Evolutionary conservation across 2,113 vertebrate genomes (phyloP).

Genomic region (Eretmochelys imbricata): DNA sequence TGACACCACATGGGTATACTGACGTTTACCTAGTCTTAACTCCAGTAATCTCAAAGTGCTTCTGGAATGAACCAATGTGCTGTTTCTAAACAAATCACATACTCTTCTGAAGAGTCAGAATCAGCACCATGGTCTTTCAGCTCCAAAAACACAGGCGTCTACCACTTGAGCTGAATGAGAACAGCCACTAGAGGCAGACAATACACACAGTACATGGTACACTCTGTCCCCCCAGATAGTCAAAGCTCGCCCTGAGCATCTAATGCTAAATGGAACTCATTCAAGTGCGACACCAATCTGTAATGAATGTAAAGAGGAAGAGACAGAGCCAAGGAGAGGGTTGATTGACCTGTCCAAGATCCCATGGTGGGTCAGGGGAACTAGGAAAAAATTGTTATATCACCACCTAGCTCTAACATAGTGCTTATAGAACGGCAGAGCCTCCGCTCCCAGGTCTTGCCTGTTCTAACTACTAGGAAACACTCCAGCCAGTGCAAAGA

Average conservation of each 20-base stretch:
- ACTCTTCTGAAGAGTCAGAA: neutral
- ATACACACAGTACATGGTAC: neutral
- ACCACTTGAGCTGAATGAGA: neutral
- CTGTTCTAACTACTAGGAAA: neutral
- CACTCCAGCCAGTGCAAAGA: neutral
- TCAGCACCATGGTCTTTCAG: neutral
- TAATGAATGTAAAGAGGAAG: neutral
- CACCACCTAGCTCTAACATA: neutral
- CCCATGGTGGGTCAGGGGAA: neutral
- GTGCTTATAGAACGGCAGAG: accelerated
- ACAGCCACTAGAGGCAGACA: neutral
- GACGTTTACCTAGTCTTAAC: neutral
- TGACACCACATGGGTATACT: neutral
- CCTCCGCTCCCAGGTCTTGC: neutral
- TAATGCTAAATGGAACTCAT: neutral
- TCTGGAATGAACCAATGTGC: neutral
- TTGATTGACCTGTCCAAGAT: constrained; percentile 5
- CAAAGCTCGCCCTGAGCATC: neutral
- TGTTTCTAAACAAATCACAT: neutral
- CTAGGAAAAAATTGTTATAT: constrained; percentile 3
- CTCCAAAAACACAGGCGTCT: neutral
- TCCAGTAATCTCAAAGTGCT: neutral
- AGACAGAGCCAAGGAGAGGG: constrained; percentile 1
- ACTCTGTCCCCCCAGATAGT: neutral
- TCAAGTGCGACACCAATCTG: neutral